Evolutionary conservation across 2,797 vertebrate genomes (phyloP), one percentile per base, ranked within the genome.

Genomic region (Artibeus lituratus): DNA sequence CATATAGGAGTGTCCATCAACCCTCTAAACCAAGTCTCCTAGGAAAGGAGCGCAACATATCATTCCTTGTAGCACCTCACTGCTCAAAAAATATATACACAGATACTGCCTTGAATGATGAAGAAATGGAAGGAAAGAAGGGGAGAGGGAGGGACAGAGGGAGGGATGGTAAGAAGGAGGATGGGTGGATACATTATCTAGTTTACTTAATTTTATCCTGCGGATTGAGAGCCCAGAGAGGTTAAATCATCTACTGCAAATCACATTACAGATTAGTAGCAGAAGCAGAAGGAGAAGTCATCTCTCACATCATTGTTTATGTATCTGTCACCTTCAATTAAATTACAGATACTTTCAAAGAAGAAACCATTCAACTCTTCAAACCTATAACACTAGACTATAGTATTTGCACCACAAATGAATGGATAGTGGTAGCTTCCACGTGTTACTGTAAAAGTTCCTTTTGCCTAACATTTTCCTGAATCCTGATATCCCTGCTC

Each of bases 201-300:
- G 92, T 94, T 82, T 65, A 22, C 57, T 77, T 93, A 85, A 85
- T 91, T 97, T 95, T 81, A 53, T 67, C 3, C 26, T 78, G 55
- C 85, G 35, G 65, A 91, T 87, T 80, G 47, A 32, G 47, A 57
- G 84, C 72, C 83, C 65, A 55, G 59, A 39, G 62, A 92, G 19
- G 65, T 83, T 88, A 89, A 84, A 90, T 87, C 47, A 77, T 55
- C 87, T 96, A 59, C 53, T 57, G 62, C 80, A 94, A 93, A 70
- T 44, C 67, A 81, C 67, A 44, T n/a, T 93, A 65, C 35, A 77
- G 57, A 29, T 85, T 57, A 81, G 32, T 47, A 89, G n/a, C 42
- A 93, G 51, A n/a, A 89, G n/a, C 42, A 93, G 51, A n/a, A 42
- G 42, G 77, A 81, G 77, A 94, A 65, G 74, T 73, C 65, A 72